phyloP scores from a whole-genome alignment of 2,113 vertebrate genomes.

The Toxotes chatareus region DNA sequence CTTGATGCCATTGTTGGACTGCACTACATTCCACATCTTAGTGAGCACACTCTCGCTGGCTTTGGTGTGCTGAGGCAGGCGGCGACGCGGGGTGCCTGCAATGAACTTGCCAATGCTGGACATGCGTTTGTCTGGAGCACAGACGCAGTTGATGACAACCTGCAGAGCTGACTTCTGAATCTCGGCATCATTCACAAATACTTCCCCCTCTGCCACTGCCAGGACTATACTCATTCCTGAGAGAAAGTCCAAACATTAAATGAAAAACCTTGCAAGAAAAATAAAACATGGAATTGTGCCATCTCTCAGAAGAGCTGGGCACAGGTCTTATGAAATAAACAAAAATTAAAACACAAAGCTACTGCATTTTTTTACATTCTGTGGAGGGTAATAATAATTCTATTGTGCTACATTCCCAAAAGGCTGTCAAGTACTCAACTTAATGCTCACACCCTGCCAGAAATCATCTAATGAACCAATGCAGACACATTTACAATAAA shows the following conservation, averaged over 20 bases:
- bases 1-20: slow-evolving; percentile 99
- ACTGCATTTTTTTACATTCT: slow-evolving; percentile 29
- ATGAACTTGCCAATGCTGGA: slow-evolving; percentile 98
- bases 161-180: slow-evolving; percentile 99
- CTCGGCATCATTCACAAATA: slow-evolving; percentile 98
- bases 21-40: slow-evolving; percentile 99
- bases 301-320: slow-evolving; percentile 20
- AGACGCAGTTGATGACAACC: slow-evolving; percentile 98
- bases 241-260: slow-evolving; percentile 17
- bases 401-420: neutral
- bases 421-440: neutral
- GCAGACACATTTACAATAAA: neutral
- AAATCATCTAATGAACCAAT: neutral
- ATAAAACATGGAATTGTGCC: slow-evolving; percentile 23
- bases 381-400: slow-evolving; percentile 1
- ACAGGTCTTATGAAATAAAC: slow-evolving; percentile 37
- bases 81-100: slow-evolving; percentile 93
- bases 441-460: neutral
- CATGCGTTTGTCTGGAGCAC: slow-evolving; percentile 95
- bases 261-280: slow-evolving; percentile 13
- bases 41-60: slow-evolving; percentile 92
- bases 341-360: slow-evolving; percentile 23
- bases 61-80: slow-evolving; percentile 90
- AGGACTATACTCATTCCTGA: slow-evolving; percentile 98
- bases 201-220: slow-evolving; percentile 96